phyloP scores from a whole-genome alignment of 1,140 invertebrate species.

The Aphidius ervi region DNA sequence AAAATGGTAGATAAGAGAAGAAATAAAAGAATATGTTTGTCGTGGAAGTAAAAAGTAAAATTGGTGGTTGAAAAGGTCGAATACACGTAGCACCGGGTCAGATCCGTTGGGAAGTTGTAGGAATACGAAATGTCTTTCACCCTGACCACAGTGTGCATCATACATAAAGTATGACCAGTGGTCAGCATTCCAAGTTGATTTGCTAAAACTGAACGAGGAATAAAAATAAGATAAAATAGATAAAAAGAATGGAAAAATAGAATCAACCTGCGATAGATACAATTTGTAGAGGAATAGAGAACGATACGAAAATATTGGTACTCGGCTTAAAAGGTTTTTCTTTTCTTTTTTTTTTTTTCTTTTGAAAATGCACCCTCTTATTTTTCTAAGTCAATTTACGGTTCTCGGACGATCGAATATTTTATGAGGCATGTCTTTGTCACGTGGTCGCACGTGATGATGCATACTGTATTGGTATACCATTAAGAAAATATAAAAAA shows the following conservation, averaged over 20 bases:
- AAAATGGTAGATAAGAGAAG: background rate
- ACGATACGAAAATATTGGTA: too few relatives aligned
- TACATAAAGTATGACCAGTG: conserved; percentile 45
- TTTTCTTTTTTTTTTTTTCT: background rate
- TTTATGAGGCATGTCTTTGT: conserved; percentile 37
- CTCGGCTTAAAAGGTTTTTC: too few relatives aligned
- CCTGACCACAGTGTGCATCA: conserved; percentile 32
- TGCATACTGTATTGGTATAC: background rate
- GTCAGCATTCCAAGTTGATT: conserved; percentile 26
- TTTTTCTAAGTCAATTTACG: conserved; percentile 38
- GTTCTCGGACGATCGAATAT: conserved; percentile 39
- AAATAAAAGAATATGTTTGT: background rate
- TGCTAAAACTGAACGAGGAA: conserved; percentile 14
- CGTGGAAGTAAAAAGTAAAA: background rate
- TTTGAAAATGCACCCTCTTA: conserved; percentile 14
- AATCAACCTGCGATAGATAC: conserved; percentile 3
- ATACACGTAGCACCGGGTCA: conserved; percentile 27
- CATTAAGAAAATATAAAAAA: conserved; percentile 4
- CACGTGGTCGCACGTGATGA: conserved; percentile 30
- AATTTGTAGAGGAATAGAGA: conserved; percentile 18
- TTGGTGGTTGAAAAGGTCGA: background rate
- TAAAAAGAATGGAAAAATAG: conserved; percentile 12
- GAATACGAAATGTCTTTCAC: conserved; percentile 42
- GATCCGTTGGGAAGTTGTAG: conserved; percentile 42
- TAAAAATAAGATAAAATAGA: conserved; percentile 5